A percentile compares a stretch with the other conserved stretches of the same genome.
phyloP scores from a whole-genome alignment of 2,797 vertebrate genomes.

The Valencia hispanica region DNA sequence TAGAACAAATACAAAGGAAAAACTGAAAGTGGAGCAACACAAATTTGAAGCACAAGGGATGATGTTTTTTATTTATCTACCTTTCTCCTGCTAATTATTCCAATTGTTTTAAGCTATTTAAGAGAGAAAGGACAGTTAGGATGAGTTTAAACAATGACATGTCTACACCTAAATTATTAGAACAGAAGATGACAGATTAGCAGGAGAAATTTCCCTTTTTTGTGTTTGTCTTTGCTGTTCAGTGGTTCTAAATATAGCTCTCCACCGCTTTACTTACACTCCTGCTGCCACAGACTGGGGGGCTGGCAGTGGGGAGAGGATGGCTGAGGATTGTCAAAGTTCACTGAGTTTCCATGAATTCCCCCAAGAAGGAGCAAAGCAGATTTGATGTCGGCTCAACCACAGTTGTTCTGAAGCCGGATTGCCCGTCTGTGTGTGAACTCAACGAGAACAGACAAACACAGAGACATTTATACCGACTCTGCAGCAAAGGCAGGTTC shows the following conservation, averaged over 20 bases:
- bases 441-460: conserved; percentile 27
- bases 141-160: not conserved
- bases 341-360: conserved; percentile 72
- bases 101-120: conserved; percentile 10
- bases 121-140: conserved; percentile 7
- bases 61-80: not conserved
- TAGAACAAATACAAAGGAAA: conserved; percentile 6
- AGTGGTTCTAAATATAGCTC: conserved; percentile 76
- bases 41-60: not conserved
- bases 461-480: conserved; percentile 3
- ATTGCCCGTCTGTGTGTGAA: conserved; percentile 58
- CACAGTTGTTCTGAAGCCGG: conserved; percentile 43
- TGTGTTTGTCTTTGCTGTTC: conserved; percentile 50
- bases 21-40: conserved; percentile 6
- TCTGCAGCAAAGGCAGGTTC: conserved; percentile 16
- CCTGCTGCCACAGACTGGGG: conserved; percentile 50
- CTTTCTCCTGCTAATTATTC: not conserved
- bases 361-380: conserved; percentile 61
- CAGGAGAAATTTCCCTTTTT: conserved; percentile 42
- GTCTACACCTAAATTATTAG: conserved; percentile 13
- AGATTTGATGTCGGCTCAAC: conserved; percentile 59
- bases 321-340: conserved; percentile 69
- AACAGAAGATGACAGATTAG: conserved; percentile 56
- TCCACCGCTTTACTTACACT: conserved; percentile 30
- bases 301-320: conserved; percentile 43